These are phyloP conservation scores for Martes martes DNA, from an alignment of 2,113 vertebrate genomes.

Conservation along the genomic window DNA sequence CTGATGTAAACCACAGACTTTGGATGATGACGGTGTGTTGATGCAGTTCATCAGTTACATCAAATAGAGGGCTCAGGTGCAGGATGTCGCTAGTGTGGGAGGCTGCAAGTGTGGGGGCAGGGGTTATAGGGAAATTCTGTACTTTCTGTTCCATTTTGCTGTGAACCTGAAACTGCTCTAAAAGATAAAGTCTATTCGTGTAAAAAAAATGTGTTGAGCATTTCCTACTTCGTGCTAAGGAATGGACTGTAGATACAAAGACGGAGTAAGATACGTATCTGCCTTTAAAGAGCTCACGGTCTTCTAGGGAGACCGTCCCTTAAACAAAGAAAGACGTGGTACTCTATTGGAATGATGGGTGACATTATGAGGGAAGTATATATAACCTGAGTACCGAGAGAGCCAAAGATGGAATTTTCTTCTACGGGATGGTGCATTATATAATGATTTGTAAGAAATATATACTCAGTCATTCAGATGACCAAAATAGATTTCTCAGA, in stretches of 20 bases:
- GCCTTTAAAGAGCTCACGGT: neutral
- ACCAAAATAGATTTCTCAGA: neutral
- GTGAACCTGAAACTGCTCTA: neutral
- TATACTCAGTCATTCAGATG: neutral
- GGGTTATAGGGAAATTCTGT: neutral
- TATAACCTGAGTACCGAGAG: neutral
- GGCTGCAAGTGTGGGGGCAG: neutral
- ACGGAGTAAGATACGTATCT: neutral
- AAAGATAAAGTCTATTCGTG: neutral
- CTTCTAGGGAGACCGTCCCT: neutral
- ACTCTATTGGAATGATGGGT: neutral
- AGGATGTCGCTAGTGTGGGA: neutral
- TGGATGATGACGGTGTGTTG: neutral
- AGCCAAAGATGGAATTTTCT: neutral
- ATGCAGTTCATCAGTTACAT: rapidly evolving
- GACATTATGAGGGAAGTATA: neutral
- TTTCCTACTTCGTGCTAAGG: neutral
- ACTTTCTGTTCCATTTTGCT: neutral
- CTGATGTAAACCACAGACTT: neutral
- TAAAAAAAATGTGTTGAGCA: neutral
- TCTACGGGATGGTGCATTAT: neutral
- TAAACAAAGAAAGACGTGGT: neutral
- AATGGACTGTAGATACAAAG: neutral
- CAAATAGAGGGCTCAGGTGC: neutral
- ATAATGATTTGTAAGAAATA: neutral